Percentiles rank a stretch among this genome's conserved stretches.
Conservation (phyloP, 2,113 vertebrate species). For the Sapajus apella region DNA sequence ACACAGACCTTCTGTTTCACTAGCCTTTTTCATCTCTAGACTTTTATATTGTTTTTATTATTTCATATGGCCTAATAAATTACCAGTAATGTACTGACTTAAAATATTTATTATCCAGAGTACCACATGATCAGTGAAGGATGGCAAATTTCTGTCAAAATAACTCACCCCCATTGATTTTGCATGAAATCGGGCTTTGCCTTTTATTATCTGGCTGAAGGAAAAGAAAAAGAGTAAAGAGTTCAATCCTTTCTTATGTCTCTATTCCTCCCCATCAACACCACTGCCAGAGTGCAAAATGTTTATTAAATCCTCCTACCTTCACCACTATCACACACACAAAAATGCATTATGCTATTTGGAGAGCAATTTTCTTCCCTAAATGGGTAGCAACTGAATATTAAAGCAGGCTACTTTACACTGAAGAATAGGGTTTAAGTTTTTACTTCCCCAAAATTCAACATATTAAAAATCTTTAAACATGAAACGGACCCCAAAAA, state of each 20-base stretch:
- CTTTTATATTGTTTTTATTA: conserved; percentile 75
- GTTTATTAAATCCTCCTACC: conserved; percentile 50
- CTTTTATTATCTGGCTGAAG: conserved; percentile 67
- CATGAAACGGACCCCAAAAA: neutral
- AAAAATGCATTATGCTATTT: conserved; percentile 25
- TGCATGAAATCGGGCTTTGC: conserved; percentile 76
- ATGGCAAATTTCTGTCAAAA: conserved; percentile 80
- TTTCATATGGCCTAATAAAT: conserved; percentile 81
- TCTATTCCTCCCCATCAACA: neutral
- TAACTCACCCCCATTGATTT: conserved; percentile 83
- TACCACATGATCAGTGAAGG: conserved; percentile 79
- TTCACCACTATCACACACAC: neutral
- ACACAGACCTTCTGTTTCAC: neutral
- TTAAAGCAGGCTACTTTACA: neutral
- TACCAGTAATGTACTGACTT: conserved; percentile 75
- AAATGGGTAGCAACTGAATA: neutral
- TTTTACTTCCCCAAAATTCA: neutral
- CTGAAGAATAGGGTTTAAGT: neutral
- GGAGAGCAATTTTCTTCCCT: neutral
- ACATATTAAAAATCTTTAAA: neutral
- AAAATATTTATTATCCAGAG: conserved; percentile 82
- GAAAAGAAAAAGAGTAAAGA: conserved; percentile 69
- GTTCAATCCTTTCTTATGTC: conserved; percentile 23
- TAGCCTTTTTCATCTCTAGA: conserved; percentile 59
- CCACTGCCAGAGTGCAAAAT: neutral